A percentile compares a stretch with the other conserved stretches of the same genome.
Evolutionary conservation across 2,888 invertebrate genomes (phyloP).

Genomic region (Sminthurinus aureus): DNA sequence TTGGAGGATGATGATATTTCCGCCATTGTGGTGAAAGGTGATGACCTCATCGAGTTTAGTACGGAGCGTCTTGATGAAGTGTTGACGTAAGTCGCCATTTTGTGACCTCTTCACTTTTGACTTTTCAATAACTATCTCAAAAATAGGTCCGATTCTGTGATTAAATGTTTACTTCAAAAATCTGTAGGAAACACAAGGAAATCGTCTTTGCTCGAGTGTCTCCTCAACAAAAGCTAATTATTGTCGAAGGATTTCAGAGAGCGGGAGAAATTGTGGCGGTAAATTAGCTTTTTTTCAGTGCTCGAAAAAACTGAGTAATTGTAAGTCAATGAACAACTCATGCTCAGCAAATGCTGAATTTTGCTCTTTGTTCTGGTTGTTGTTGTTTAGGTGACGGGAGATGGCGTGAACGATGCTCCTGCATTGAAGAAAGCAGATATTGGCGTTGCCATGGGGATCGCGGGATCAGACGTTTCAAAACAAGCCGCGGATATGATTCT

Average conservation of each 20-base stretch:
- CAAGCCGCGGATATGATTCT: conserved; percentile 90
- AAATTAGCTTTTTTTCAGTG: too few relatives aligned
- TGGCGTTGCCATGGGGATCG: conserved; percentile 70
- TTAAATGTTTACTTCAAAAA: not conserved
- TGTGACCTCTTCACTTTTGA: too few relatives aligned
- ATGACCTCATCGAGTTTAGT: conserved; percentile 23
- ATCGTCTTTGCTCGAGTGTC: conserved; percentile 67
- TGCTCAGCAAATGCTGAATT: not conserved
- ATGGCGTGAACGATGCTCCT: conserved; percentile 87
- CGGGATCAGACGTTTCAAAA: conserved; percentile 81
- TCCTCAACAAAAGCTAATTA: conserved; percentile 70
- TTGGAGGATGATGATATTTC: conserved; percentile 65
- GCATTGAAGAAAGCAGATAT: conserved; percentile 84
- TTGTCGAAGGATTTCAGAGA: conserved; percentile 81
- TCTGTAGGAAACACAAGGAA: conserved; percentile 64
- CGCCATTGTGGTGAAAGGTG: conserved; percentile 69
- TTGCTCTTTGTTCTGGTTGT: not conserved
- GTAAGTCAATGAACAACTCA: conserved; percentile 64
- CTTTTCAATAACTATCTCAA: not conserved
- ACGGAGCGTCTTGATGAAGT: conserved; percentile 23
- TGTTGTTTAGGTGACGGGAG: conserved; percentile 71
- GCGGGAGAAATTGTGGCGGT: conserved; percentile 82
- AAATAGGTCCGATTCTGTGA: too few relatives aligned
- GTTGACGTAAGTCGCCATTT: conserved; percentile 9
- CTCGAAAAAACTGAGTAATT: conserved; percentile 64